Evolutionary conservation across 2,888 invertebrate genomes (phyloP).

Genomic region (Neuroscelio doddi): DNA sequence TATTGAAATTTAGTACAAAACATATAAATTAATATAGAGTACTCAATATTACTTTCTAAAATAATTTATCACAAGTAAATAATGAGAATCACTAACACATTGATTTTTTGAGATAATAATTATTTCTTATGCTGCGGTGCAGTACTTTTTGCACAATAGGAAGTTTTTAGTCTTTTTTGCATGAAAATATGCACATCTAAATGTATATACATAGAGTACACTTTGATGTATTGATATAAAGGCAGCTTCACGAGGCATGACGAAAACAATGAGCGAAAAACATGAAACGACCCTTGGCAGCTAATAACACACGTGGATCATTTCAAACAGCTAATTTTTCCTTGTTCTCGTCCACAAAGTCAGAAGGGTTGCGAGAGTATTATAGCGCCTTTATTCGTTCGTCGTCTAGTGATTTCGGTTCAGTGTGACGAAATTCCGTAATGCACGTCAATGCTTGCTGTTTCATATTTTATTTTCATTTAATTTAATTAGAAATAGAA

Average conservation of each 20-base stretch:
- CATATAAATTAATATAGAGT: no score
- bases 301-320: conserved; percentile 71
- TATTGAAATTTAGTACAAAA: no score
- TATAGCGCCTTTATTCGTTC: conserved; percentile 42
- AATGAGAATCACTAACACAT: no score
- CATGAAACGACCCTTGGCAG: conserved; percentile 71
- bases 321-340: conserved; percentile 70
- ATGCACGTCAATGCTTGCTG: conserved; percentile 25
- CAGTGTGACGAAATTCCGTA: conserved; percentile 41
- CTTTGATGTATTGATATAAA: conserved; percentile 70
- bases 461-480: conserved; percentile 25
- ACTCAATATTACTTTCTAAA: no score
- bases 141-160: conserved; percentile 2
- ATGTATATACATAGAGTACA: conserved; percentile 48
- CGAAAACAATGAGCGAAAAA: conserved; percentile 69
- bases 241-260: conserved; percentile 60
- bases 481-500: no score
- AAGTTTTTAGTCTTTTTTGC: conserved; percentile 26
- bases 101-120: neutral
- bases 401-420: conserved; percentile 42
- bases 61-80: no score
- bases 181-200: conserved; percentile 34
- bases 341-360: conserved; percentile 59
- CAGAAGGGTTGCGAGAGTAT: conserved; percentile 58
- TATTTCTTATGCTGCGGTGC: conserved; percentile 15